Percentiles rank a stretch among this genome's conserved stretches.
Evolutionary conservation across 2,113 vertebrate genomes (phyloP).

Genomic region (Piaya cayana): DNA sequence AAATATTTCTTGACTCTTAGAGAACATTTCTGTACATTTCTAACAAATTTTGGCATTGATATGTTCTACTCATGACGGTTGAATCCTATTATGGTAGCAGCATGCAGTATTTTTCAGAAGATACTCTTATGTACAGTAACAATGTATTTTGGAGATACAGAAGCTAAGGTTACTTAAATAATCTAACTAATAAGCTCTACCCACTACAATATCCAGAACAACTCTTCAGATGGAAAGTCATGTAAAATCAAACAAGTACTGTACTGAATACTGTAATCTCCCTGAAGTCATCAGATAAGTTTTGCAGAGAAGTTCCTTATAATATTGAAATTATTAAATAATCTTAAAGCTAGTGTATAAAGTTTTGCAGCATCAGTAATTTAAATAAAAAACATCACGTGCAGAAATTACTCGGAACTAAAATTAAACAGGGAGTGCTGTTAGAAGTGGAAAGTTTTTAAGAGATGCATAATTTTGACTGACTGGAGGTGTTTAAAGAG

Average conservation of each 20-base stretch:
- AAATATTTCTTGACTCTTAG: neutral
- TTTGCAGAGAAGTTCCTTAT: neutral
- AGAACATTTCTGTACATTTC: neutral
- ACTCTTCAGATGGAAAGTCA: neutral
- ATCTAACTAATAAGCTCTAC: neutral
- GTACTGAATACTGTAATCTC: neutral
- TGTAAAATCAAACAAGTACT: neutral
- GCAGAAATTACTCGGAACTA: neutral
- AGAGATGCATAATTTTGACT: neutral
- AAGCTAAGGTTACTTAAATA: neutral
- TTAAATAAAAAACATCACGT: neutral
- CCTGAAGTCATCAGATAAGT: neutral
- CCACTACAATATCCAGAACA: neutral
- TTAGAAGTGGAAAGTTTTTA: neutral
- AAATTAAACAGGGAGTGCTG: neutral
- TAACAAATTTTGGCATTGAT: neutral
- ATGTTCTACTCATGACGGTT: neutral
- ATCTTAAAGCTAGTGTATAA: neutral
- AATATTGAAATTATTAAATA: neutral
- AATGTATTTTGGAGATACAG: neutral
- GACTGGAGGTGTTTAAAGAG: neutral
- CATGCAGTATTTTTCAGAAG: neutral
- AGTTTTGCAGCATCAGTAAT: neutral
- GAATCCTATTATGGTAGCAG: neutral
- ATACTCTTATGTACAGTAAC: neutral